phyloP scores from a whole-genome alignment of 1,140 invertebrate genomes.

The Melanaphis sacchari region DNA sequence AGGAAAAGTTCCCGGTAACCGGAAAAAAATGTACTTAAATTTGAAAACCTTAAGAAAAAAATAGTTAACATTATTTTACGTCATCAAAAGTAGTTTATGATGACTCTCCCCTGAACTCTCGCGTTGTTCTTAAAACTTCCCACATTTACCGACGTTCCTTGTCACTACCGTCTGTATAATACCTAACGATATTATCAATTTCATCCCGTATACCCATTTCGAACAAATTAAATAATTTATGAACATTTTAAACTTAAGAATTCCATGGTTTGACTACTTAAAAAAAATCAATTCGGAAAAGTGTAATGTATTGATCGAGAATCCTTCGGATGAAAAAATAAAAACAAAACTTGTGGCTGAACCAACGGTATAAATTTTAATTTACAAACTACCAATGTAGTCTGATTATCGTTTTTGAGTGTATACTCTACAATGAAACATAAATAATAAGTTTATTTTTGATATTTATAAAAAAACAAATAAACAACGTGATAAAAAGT shows the following conservation, averaged over 20 bases:
- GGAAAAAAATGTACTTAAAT: not conserved
- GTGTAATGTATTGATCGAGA: constrained; percentile 7
- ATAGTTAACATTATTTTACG: constrained; percentile 44
- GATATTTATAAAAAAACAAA: not conserved
- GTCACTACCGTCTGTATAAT: not conserved
- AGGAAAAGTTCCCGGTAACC: not conserved
- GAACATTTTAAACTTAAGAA: constrained; percentile 11
- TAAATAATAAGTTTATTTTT: not conserved
- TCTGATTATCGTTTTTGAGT: not conserved
- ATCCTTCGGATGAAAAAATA: not conserved
- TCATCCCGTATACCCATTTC: not conserved
- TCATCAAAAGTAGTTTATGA: constrained; percentile 34
- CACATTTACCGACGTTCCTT: not conserved
- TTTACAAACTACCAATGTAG: not conserved
- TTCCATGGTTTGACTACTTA: not conserved
- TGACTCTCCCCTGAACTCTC: not conserved
- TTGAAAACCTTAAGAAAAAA: constrained; percentile 29
- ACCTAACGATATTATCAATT: constrained; percentile 32
- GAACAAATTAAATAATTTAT: constrained; percentile 40
- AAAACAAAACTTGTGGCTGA: not conserved
- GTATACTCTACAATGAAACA: not conserved
- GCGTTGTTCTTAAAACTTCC: constrained; percentile 34
- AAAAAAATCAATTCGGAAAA: constrained; percentile 22
- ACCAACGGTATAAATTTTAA: not conserved
- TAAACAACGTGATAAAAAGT: not conserved